These are phyloP conservation scores for Aix galericulata DNA, from an alignment of 2,113 vertebrate species.

Conservation along the genomic window DNA sequence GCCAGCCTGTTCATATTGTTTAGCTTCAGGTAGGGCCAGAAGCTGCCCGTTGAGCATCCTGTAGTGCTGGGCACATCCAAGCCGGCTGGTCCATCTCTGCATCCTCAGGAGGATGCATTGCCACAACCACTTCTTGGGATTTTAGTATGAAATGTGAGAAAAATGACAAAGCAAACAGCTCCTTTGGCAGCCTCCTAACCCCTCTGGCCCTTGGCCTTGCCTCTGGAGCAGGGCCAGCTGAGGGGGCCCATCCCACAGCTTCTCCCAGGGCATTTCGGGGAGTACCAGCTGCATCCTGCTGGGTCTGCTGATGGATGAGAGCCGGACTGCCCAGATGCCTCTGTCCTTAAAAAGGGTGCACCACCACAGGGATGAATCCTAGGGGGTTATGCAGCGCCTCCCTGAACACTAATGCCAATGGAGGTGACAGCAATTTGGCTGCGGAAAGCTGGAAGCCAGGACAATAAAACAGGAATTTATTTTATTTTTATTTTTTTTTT, in stretches of 20 bases:
- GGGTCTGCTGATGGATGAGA: background rate
- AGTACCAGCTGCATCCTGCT: background rate
- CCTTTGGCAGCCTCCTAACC: background rate
- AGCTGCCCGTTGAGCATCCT: background rate
- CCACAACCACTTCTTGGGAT: background rate
- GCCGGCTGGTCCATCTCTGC: background rate
- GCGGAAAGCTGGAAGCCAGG: background rate
- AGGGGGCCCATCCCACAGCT: background rate
- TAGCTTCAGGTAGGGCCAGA: background rate
- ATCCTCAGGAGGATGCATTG: background rate
- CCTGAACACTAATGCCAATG: background rate
- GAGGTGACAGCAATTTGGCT: background rate
- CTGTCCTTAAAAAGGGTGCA: background rate
- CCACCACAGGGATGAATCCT: background rate
- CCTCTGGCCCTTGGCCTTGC: background rate
- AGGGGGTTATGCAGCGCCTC: background rate
- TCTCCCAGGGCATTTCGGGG: background rate
- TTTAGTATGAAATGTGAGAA: background rate
- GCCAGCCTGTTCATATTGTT: background rate
- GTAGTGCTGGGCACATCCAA: accelerated
- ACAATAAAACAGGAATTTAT: background rate
- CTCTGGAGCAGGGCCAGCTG: background rate
- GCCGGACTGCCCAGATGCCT: background rate
- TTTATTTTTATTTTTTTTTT: background rate
- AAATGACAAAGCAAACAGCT: background rate